Evolutionary conservation across 2,797 vertebrate species (phyloP), one percentile per base, ranked within the genome.

Genomic region (Acanthornis magna): DNA sequence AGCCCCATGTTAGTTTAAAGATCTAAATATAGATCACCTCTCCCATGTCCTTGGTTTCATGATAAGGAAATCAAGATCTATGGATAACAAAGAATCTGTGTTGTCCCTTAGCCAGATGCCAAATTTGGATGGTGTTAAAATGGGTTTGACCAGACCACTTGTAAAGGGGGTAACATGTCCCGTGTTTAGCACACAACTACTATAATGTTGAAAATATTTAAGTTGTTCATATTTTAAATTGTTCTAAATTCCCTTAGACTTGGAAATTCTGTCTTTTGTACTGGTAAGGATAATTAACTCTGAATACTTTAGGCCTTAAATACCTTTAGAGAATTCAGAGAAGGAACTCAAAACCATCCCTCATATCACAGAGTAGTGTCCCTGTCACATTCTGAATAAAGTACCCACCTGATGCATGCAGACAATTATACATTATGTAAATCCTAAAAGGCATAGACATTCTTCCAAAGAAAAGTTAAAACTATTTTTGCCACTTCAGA

Each of bases 51-150:
- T 70, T 23, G 16, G 7, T 29, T 51, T 73, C 32, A 11, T 53
- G 30, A 55, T 4, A 70, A 78, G 9, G 23, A 85, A 87, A 73
- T 2, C 4, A 81, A 55, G 34, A 51, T 58, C 48, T 75, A 43
- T 6, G 14, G 7, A 34, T 53, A 47, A 61, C 23, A 71, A 83
- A 74, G 29, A 50, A 62, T 12, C 8, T n/a, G 5, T 72, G 23
- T 7, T 82, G 3, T 2, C 22, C 4, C 1, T 75, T 60, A 76
- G 4, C 4, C 5, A 62, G 19, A 30, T 32, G 7, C 2, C 8
- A 36, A 10, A 61, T 75, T 45, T 45, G 20, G 45, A 45, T 21
- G 19, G 20, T 45, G 45, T 45, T 45, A 45, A 83, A 93, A 75
- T 18, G 2, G 60, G 11, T 71, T 36, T 6, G 3, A 23, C 5